phyloP scores from a whole-genome alignment of 2,797 vertebrate species.

The Novumbra hubbsi region DNA sequence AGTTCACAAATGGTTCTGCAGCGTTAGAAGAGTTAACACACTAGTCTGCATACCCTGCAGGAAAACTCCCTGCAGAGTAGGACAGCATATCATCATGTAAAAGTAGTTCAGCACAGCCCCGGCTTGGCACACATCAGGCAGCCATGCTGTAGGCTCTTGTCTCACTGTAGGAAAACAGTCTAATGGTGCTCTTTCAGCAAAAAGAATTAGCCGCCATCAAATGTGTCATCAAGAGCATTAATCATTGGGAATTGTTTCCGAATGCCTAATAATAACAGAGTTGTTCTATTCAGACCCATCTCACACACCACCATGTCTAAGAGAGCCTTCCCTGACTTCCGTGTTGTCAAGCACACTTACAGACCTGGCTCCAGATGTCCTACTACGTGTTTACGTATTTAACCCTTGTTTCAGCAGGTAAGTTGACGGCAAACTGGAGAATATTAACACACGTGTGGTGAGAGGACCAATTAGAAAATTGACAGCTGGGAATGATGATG shows the following conservation, averaged over 20 bases:
- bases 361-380: not conserved
- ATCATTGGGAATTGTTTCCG: not conserved
- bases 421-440: too few relatives aligned
- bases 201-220: conserved; percentile 48
- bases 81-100: conserved; percentile 56
- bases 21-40: conserved; percentile 62
- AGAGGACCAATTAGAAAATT: too few relatives aligned
- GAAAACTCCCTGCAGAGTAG: conserved; percentile 65
- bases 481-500: too few relatives aligned
- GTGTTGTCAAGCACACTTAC: not conserved
- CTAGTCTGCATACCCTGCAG: conserved; percentile 51
- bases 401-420: too few relatives aligned
- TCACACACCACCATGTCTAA: not conserved
- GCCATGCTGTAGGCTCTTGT: conserved; percentile 45
- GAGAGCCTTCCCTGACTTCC: not conserved
- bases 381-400: too few relatives aligned
- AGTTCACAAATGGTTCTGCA: conserved; percentile 21
- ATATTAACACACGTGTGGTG: too few relatives aligned
- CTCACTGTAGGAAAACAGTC: conserved; percentile 54
- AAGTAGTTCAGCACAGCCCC: conserved; percentile 58
- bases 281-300: not conserved
- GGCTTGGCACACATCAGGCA: conserved; percentile 51
- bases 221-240: conserved; percentile 23
- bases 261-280: not conserved
- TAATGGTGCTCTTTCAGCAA: conserved; percentile 46